Conservation (phyloP, 2,888 invertebrate species). For the Eristalis arbustorum region DNA sequence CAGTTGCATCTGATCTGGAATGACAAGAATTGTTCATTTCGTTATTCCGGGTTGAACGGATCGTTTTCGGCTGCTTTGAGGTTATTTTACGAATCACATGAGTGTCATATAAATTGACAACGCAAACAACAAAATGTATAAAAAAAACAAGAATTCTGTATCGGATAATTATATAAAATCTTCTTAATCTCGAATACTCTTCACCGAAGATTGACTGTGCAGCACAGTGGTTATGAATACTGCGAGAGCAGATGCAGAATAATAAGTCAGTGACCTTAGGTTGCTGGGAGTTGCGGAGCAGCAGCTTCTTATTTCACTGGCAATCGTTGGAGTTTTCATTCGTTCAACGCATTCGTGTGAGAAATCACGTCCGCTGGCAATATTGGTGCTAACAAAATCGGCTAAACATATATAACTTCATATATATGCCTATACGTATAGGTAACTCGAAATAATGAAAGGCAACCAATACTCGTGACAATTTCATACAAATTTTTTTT, state of each 20-base stretch:
- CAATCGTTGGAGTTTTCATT: not conserved
- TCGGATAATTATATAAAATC: not conserved
- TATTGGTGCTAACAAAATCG: conserved; percentile 13
- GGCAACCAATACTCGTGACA: not conserved
- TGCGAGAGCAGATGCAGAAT: not conserved
- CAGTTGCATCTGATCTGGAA: not conserved
- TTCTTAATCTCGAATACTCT: not conserved
- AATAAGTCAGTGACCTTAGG: not conserved
- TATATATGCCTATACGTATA: not conserved
- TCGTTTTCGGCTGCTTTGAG: not conserved
- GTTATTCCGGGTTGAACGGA: not conserved
- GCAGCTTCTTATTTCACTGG: not conserved
- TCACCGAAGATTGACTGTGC: not conserved
- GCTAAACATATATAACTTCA: not conserved
- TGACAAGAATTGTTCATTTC: not conserved
- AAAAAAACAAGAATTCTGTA: not conserved
- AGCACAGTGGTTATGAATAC: not conserved
- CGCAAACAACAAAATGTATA: no score
- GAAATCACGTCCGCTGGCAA: conserved; percentile 24
- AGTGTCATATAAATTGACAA: not conserved
- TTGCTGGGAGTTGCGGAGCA: not conserved
- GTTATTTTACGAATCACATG: not conserved
- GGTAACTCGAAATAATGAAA: not conserved
- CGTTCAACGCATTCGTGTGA: conserved; percentile 6
- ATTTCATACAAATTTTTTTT: not conserved